Evolutionary conservation across 37 sponge, comb jelly and placozoan species (phyloP).

Genomic region (Hormiphora californensis): DNA sequence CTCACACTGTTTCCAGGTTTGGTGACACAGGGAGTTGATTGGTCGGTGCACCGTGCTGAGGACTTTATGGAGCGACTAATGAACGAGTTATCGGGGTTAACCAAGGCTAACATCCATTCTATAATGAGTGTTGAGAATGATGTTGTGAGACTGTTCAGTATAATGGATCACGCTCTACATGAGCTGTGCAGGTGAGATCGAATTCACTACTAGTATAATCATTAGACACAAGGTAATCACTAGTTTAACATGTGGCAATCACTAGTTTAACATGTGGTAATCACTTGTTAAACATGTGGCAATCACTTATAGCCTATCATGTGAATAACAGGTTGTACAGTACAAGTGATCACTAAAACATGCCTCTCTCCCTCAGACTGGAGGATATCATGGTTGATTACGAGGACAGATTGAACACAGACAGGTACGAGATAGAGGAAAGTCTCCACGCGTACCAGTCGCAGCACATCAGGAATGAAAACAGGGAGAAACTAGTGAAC

Average conservation of each 20-base stretch:
- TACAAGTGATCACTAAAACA: too few relatives aligned
- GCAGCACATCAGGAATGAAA: slow-evolving; percentile 40
- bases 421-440: neutral
- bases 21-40: slow-evolving; percentile 23
- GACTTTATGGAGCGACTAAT: slow-evolving; percentile 39
- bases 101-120: slow-evolving; percentile 40
- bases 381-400: slow-evolving; percentile 48
- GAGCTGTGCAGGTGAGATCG: slow-evolving; percentile 47
- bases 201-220: too few relatives aligned
- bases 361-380: neutral
- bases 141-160: slow-evolving; percentile 37
- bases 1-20: neutral
- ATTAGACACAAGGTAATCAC: too few relatives aligned
- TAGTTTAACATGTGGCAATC: too few relatives aligned
- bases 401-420: slow-evolving; percentile 6
- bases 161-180: slow-evolving; percentile 43
- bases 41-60: slow-evolving; percentile 28
- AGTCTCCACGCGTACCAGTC: neutral
- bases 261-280: too few relatives aligned
- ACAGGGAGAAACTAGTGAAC: neutral
- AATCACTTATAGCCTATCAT: too few relatives aligned
- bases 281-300: too few relatives aligned
- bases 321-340: too few relatives aligned
- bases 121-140: slow-evolving; percentile 48
- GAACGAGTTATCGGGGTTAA: slow-evolving; percentile 34